Conservation (phyloP, 2,797 vertebrate genomes). For the Scomberomorus guttatus region DNA sequence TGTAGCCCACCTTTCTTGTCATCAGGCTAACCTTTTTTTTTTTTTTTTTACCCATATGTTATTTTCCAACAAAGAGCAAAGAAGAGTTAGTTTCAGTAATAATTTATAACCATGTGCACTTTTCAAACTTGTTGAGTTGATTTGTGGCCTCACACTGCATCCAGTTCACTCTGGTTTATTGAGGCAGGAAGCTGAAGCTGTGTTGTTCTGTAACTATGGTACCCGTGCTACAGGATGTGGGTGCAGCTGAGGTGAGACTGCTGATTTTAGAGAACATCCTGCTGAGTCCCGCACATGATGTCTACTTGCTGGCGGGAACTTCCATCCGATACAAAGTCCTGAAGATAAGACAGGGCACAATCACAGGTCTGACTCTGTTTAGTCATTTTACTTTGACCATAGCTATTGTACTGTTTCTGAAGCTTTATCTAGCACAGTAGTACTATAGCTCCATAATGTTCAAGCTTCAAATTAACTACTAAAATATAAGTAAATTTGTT, state of each 20-base stretch:
- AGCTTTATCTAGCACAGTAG: not conserved
- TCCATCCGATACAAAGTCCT: constrained; percentile 93
- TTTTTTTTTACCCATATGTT: not conserved
- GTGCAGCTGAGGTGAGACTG: constrained; percentile 92
- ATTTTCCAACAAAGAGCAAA: not conserved
- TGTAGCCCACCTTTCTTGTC: not conserved
- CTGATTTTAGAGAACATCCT: constrained; percentile 98
- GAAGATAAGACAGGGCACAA: constrained; percentile 95
- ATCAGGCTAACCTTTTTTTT: not conserved
- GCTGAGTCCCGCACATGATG: constrained; percentile 91
- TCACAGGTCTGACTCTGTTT: constrained; percentile 87
- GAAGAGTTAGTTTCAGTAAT: not conserved
- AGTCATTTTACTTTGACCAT: not conserved
- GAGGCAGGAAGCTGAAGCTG: constrained; percentile 37
- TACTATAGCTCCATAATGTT: not conserved
- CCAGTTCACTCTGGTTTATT: constrained; percentile 18
- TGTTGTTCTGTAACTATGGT: constrained; percentile 64
- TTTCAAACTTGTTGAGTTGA: constrained; percentile 1
- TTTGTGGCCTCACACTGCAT: not conserved
- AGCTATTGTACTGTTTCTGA: not conserved
- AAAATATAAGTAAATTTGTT: constrained; percentile 11
- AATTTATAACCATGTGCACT: not conserved
- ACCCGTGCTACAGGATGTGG: constrained; percentile 88
- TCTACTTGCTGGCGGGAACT: constrained; percentile 94
- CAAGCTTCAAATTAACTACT: not conserved